phyloP scores from a whole-genome alignment of 2,888 invertebrate species.

The Fragum sueziense region DNA sequence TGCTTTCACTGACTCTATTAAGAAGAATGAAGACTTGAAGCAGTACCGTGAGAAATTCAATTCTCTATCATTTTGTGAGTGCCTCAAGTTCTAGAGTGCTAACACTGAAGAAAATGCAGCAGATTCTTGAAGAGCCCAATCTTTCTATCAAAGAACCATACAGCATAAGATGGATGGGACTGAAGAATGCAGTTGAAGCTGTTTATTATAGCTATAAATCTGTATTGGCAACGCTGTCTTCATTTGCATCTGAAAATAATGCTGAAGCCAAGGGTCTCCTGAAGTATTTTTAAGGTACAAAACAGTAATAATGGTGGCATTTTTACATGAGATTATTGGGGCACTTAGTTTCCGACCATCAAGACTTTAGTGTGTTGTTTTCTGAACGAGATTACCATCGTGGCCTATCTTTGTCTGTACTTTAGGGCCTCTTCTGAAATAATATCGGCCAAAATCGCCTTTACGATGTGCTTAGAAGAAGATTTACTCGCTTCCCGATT shows the following conservation, averaged over 20 bases:
- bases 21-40: constrained; percentile 34
- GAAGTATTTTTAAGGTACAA: constrained; percentile 34
- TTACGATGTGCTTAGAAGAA: no score
- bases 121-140: constrained; percentile 41
- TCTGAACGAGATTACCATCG: no score
- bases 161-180: constrained; percentile 43
- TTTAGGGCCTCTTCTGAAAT: no score
- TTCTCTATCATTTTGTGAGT: constrained; percentile 34
- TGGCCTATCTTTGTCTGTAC: no score
- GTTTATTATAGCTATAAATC: constrained; percentile 40
- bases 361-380: no score
- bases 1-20: constrained; percentile 48
- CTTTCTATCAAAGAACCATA: constrained; percentile 40
- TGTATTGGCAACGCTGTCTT: constrained; percentile 35
- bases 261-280: constrained; percentile 25
- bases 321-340: not conserved
- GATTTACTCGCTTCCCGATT: no score
- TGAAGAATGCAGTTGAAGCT: constrained; percentile 38
- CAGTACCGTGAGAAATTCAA: constrained; percentile 53
- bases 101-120: constrained; percentile 44
- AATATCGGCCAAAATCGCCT: no score
- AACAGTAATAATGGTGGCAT: constrained; percentile 1
- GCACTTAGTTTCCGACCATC: not conserved
- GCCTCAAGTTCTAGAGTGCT: constrained; percentile 18
- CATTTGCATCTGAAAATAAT: constrained; percentile 34